Evolutionary conservation across 1,140 invertebrate genomes (phyloP).

Genomic region (Drosophila obscura): DNA sequence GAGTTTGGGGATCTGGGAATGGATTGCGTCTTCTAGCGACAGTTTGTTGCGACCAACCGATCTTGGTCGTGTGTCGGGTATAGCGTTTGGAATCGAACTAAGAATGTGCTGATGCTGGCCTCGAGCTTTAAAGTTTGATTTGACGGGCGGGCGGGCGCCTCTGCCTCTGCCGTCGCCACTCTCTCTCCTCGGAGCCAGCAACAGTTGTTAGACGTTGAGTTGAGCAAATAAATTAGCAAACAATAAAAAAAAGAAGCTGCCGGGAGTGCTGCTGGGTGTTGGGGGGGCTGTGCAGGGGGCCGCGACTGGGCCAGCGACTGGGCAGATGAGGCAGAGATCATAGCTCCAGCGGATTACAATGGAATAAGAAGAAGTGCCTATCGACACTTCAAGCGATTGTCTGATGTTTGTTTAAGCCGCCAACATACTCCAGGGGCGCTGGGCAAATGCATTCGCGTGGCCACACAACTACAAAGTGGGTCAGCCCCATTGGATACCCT

Average conservation of each 20-base stretch:
- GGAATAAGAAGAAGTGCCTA: not conserved
- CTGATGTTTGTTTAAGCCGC: conserved; percentile 2
- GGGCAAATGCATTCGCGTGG: conserved; percentile 31
- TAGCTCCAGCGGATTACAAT: conserved; percentile 22
- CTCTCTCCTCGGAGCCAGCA: conserved; percentile 1
- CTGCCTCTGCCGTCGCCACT: conserved; percentile 9
- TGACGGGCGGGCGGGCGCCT: not conserved
- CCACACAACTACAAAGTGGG: conserved; percentile 14
- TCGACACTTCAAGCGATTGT: conserved; percentile 8
- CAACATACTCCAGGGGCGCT: not conserved
- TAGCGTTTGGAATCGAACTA: conserved; percentile 43
- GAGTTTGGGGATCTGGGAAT: not conserved
- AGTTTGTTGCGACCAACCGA: not conserved
- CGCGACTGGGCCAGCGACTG: no score
- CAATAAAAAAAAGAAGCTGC: conserved; percentile 14
- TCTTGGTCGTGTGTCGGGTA: conserved; percentile 8
- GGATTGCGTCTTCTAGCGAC: not conserved
- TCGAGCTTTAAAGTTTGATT: conserved; percentile 51
- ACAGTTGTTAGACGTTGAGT: conserved; percentile 24
- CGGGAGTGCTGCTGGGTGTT: not conserved
- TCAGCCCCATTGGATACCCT: conserved; percentile 13
- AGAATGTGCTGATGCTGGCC: conserved; percentile 19
- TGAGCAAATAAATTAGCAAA: conserved; percentile 39
- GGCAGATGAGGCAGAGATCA: conserved; percentile 2
- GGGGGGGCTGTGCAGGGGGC: not conserved